Base-by-base conservation (phyloP, 2,113 vertebrate genomes). In the Megaptera novaeangliae region DNA sequence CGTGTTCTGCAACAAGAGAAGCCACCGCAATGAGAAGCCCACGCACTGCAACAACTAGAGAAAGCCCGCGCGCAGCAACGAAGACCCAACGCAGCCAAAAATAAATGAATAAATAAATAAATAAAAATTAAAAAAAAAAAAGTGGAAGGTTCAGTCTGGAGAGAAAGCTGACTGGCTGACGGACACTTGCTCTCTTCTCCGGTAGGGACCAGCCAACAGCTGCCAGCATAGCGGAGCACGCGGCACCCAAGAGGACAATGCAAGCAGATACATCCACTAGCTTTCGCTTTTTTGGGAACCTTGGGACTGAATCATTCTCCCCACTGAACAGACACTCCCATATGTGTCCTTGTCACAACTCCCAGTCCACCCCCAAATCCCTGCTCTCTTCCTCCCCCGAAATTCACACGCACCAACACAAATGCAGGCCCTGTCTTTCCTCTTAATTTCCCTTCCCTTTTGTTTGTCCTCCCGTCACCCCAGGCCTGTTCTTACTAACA, bases 261-360 rank as follows among this genome's bases (percentile, higher is more conserved):
- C 18, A 59, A 68, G 31, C 61, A 10, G 3, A 12, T 2, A 8
- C 0, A 6, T 20, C 52, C 3, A 1, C 25, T 59, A 1, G 17
- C 36, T 46, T 49, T 31, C 68, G 59, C 15, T 66, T 71, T 12
- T 74, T 86, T 57, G 27, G 57, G 61, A 61, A 44, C 0, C 1
- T 14, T 29, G 2, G 82, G 12, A 20, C 61, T 71, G 21, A 46
- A 13, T 18, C 55, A 78, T 9, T 75, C 4, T 57, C 15, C 6
- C 21, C 14, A 34, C 29, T 12, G 23, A 74, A 39, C 10, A 82
- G 49, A 72, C 6, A 21, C 29, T 36, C 5, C 13, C 5, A 2
- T 31, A 0, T 61, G n/a, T 23, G 46, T 23, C 17, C 21, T 93
- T 44, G 13, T 75, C n/a, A 44, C 14, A n/a, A 44, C 44, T 34